Evolutionary conservation across 2,888 invertebrate genomes (phyloP).

Genomic region (Acleris emargana): DNA sequence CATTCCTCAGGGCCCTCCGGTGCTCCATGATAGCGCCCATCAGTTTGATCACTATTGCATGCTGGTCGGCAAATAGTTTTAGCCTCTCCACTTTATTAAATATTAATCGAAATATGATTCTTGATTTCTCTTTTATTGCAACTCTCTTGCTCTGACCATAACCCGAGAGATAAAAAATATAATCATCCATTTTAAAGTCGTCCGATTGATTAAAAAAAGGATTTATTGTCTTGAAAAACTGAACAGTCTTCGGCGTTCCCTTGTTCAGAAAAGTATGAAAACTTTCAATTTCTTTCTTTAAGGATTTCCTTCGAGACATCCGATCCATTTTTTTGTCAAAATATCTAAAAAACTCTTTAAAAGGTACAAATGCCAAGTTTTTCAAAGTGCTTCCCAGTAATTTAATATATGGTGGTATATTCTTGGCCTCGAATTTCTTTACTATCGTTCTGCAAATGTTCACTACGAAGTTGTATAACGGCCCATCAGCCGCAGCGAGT

Average conservation of each 20-base stretch:
- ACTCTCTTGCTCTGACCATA: slow-evolving; percentile 48
- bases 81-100: slow-evolving; percentile 40
- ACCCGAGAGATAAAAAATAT: slow-evolving; percentile 55
- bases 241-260: slow-evolving; percentile 48
- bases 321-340: slow-evolving; percentile 50
- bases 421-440: slow-evolving; percentile 44
- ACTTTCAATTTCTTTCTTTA: slow-evolving; percentile 48
- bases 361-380: slow-evolving; percentile 46
- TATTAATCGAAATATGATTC: slow-evolving; percentile 45
- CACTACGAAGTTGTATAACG: slow-evolving; percentile 58
- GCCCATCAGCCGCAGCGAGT: slow-evolving; percentile 48
- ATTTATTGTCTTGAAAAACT: slow-evolving; percentile 58
- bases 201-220: slow-evolving; percentile 49
- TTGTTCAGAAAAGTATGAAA: slow-evolving; percentile 50
- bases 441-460: slow-evolving; percentile 57
- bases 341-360: slow-evolving; percentile 50
- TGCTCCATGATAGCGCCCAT: slow-evolving; percentile 56
- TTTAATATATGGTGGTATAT: slow-evolving; percentile 52
- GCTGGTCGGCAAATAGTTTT: not conserved
- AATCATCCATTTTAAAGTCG: slow-evolving; percentile 58
- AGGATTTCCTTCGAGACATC: slow-evolving; percentile 47
- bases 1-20: slow-evolving; percentile 38
- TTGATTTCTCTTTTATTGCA: slow-evolving; percentile 53
- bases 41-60: slow-evolving; percentile 55
- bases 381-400: slow-evolving; percentile 51